phyloP scores from a whole-genome alignment of 1,140 invertebrate genomes.

The Atta cephalotes region DNA sequence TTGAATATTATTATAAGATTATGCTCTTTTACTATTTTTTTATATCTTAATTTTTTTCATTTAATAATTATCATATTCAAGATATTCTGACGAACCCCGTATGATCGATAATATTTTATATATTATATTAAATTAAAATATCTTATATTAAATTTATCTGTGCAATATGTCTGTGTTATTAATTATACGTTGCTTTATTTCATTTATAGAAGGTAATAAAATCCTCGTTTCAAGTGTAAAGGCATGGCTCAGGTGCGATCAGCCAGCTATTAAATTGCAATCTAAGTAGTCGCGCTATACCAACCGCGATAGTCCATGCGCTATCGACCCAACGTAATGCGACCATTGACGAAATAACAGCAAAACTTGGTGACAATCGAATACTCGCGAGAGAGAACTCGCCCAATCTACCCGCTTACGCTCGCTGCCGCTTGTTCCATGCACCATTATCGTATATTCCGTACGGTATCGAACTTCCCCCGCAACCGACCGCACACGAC shows the following conservation, averaged over 20 bases:
- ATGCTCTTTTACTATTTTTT: neutral
- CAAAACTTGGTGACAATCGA: conserved; percentile 69
- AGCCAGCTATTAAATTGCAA: conserved; percentile 40
- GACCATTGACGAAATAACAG: conserved; percentile 55
- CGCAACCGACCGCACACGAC: conserved; percentile 53
- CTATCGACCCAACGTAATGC: conserved; percentile 43
- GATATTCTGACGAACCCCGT: neutral
- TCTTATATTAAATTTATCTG: neutral
- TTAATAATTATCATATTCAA: neutral
- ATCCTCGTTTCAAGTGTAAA: neutral
- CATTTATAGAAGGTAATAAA: neutral
- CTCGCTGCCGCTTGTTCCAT: conserved; percentile 54
- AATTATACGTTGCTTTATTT: neutral
- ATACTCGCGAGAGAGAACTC: conserved; percentile 49
- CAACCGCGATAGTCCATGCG: conserved; percentile 44
- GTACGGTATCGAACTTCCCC: conserved; percentile 58
- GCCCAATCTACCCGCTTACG: conserved; percentile 61
- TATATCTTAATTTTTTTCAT: neutral
- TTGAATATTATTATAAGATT: conserved; percentile 35
- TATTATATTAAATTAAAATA: neutral
- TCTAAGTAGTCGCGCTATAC: conserved; percentile 46
- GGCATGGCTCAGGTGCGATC: conserved; percentile 30
- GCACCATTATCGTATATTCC: conserved; percentile 66
- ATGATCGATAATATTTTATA: neutral
- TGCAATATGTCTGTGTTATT: neutral